phyloP scores from a whole-genome alignment of 2,888 invertebrate species.

The Apamea crenata region DNA sequence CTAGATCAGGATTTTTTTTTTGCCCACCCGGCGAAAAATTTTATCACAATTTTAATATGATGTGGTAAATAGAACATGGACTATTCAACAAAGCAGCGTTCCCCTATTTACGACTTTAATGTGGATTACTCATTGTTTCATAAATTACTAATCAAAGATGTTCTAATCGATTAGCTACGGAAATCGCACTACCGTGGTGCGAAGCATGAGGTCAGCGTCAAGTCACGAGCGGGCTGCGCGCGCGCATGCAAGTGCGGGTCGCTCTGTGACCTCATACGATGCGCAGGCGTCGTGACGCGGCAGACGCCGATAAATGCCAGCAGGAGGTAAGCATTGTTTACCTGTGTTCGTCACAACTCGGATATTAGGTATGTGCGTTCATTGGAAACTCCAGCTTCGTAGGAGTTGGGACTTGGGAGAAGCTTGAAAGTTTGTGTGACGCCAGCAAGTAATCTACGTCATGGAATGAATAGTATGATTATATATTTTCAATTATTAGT shows the following conservation, averaged over 20 bases:
- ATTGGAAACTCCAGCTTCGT: slow-evolving; percentile 34
- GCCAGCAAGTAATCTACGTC: slow-evolving; percentile 10
- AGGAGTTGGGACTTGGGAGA: slow-evolving; percentile 1
- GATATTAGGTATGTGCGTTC: slow-evolving; percentile 12
- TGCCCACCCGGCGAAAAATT: background rate
- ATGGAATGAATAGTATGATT: background rate
- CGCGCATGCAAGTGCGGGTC: slow-evolving; percentile 38
- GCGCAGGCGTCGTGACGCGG: slow-evolving; percentile 58
- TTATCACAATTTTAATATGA: background rate
- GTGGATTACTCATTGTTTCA: slow-evolving; percentile 32
- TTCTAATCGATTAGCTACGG: slow-evolving; percentile 37
- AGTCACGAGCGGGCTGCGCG: slow-evolving; percentile 64
- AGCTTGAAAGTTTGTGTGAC: slow-evolving; percentile 4
- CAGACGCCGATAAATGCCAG: slow-evolving; percentile 27
- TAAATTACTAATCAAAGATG: slow-evolving; percentile 42
- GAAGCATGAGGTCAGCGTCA: slow-evolving; percentile 63
- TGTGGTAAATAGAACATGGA: background rate
- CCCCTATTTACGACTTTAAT: slow-evolving; percentile 1
- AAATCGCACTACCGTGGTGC: slow-evolving; percentile 48
- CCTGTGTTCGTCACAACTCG: slow-evolving; percentile 43
- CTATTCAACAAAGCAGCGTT: background rate
- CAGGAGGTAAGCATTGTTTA: slow-evolving; percentile 37
- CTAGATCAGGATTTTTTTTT: too few relatives aligned
- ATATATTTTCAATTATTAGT: slow-evolving; percentile 2
- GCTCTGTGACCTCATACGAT: slow-evolving; percentile 61